Base-by-base conservation (phyloP, 2,888 invertebrate genomes). In the Charanyca ferruginea region DNA sequence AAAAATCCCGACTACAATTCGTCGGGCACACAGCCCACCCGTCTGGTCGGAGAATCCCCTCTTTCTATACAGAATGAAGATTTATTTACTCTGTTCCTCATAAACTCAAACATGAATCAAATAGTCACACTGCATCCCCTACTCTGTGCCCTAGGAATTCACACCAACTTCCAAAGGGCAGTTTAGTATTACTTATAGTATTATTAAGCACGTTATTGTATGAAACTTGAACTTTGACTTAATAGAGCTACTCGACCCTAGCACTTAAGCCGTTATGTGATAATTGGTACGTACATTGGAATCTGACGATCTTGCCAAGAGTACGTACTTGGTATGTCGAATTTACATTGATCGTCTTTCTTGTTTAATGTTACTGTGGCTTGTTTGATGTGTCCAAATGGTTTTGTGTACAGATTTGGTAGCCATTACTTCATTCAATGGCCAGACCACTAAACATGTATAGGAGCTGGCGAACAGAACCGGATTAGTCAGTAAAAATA, bases 141-240 rank as follows among this genome's bases (percentile, higher is more conserved):
- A 66, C 44, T 48, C 83, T 82, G 38, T 61, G 65, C 8, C 25
- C 6, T 7, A 42, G 35, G 60, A 66, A 70, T 75, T 74, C 69
- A 59, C 65, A 61, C 51, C 35, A 83, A 77, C 71, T 75, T 77
- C 52, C 28, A 42, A 73, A 77, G 83, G 79, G 63, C 77, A 77
- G 83, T 81, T 73, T 51, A 67, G 65, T 77, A 68, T 73, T 73
- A 77, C 77, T 73, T 77, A 80, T 73, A 73, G 73, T 73, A 75
- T 80, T 80, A 78, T 72, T 72, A 81, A 76, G 76, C 63, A 67
- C 66, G 58, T 73, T 79, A 77, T 79, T 79, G 74, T 79, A 66
- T 73, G 72, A 76, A 82, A 80, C 80, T 80, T 71, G 67, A 82
- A 74, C 70, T 73, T 57, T 52, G 8, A 59, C 60, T 76, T 74